These are phyloP conservation scores for Corydoras maculifer DNA, from an alignment of 2,113 vertebrate genomes.

Conservation along the genomic window DNA sequence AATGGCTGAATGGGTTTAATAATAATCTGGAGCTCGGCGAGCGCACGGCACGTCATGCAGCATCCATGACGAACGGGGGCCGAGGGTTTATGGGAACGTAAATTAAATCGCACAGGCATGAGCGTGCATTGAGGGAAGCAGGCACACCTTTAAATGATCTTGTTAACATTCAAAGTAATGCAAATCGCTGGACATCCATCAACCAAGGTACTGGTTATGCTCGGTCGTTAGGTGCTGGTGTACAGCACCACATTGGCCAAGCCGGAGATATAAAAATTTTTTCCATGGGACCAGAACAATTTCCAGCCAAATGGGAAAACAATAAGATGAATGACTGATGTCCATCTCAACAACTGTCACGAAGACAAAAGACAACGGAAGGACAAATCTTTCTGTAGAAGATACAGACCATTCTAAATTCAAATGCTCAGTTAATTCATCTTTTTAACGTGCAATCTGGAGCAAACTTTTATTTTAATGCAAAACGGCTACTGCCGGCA, in stretches of 20 bases:
- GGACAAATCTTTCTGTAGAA: conserved; percentile 23
- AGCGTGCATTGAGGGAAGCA: conserved; percentile 10
- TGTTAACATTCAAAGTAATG: conserved; percentile 23
- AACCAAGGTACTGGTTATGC: conserved; percentile 16
- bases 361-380: conserved; percentile 28
- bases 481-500: neutral
- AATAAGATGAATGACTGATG: conserved; percentile 44
- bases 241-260: neutral
- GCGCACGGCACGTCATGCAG: conserved; percentile 33
- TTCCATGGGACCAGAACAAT: conserved; percentile 36
- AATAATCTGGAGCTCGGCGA: conserved; percentile 30
- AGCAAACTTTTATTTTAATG: conserved; percentile 32
- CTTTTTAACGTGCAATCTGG: conserved; percentile 25
- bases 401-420: conserved; percentile 32
- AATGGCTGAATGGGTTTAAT: conserved; percentile 39
- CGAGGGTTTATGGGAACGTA: conserved; percentile 11
- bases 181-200: conserved; percentile 35
- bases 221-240: conserved; percentile 1
- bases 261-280: conserved; percentile 18
- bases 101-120: conserved; percentile 19
- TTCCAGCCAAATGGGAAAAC: conserved; percentile 34
- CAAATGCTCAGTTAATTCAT: conserved; percentile 41
- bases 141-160: conserved; percentile 19
- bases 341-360: conserved; percentile 17
- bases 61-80: conserved; percentile 2